Evolutionary conservation across 2,888 invertebrate species (phyloP), one percentile per base, ranked within the genome.

Genomic region (Tortrix viridana): DNA sequence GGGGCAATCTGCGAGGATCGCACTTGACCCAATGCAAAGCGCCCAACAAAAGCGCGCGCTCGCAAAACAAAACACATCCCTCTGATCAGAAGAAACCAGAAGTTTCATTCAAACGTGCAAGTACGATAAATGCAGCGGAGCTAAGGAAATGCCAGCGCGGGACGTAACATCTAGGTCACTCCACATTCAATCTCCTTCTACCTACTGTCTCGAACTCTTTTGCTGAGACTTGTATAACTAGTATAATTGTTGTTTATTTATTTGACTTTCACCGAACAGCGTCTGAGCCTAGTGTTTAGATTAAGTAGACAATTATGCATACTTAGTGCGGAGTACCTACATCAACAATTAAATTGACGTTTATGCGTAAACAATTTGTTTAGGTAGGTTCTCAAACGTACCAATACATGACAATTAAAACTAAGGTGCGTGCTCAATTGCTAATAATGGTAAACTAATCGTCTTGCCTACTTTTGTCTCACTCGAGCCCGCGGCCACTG

Each of bases 11-110:
- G 75, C 50, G 74, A 84, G 82, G 79, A 84, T 82, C 83, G 82
- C 81, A 82, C 85, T 89, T 88, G 88, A 89, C 88, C 87, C 76
- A 78, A 79, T 81, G 80, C 76, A 82, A 85, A 86, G 82, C 80
- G 78, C 67, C 71, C 75, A 80, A 86, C 82, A 84, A 84, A 84
- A 81, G 80, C 73, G 69, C 64, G 65, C 71, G 73, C 71, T 72
- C 70, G 63, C 71, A 77, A 76, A 75, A 74, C 76, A 76, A 71
- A 69, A 72, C 74, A 72, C 67, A 65, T 50, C 68, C 67, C 72
- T 71, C 70, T 63, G 70, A 74, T 73, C 69, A 71, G 72, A 74
- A 76, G 72, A 77, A 70, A 73, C 72, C 68, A 68, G 61, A 67
- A 69, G 69, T 67, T 71, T 72, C 71, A 65, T 70, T 65, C 61